Evolutionary conservation across 2,888 invertebrate genomes (phyloP).

Genomic region (Tetranychus truncatus): DNA sequence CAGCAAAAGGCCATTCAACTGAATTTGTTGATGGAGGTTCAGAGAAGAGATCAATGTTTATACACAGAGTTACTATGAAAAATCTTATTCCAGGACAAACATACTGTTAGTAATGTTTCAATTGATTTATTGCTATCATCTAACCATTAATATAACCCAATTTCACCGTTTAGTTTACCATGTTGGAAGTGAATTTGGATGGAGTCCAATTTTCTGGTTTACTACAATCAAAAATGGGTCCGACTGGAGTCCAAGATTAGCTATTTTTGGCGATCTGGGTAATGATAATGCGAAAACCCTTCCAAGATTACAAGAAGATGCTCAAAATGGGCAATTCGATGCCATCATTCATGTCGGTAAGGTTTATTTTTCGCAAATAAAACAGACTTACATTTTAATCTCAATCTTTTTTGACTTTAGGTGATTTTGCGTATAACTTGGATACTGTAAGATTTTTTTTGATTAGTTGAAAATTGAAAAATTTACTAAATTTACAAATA

Average conservation of each 20-base stretch:
- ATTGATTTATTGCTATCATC: no score
- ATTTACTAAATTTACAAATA: background rate
- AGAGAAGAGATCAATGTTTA: slow-evolving; percentile 46
- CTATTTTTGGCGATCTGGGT: slow-evolving; percentile 32
- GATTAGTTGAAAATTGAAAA: background rate
- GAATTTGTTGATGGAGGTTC: slow-evolving; percentile 55
- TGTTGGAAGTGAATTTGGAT: slow-evolving; percentile 28
- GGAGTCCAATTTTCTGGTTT: slow-evolving; percentile 31
- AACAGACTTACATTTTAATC: background rate
- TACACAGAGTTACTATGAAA: slow-evolving; percentile 50
- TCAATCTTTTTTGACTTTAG: background rate
- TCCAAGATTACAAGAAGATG: slow-evolving; percentile 17
- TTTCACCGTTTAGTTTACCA: slow-evolving; percentile 25
- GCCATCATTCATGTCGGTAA: slow-evolving; percentile 21
- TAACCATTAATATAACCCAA: background rate
- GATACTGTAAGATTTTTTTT: slow-evolving; percentile 12
- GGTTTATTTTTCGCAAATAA: background rate
- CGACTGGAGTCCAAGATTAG: slow-evolving; percentile 28
- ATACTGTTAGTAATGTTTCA: slow-evolving; percentile 17
- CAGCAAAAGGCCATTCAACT: slow-evolving; percentile 20
- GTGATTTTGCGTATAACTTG: slow-evolving; percentile 23
- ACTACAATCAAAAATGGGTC: slow-evolving; percentile 28
- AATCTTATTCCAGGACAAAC: slow-evolving; percentile 21
- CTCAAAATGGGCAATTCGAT: slow-evolving; percentile 18
- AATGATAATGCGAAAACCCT: slow-evolving; percentile 20